Evolutionary conservation across 1,140 invertebrate species (phyloP).

Genomic region (Drosophila simulans): DNA sequence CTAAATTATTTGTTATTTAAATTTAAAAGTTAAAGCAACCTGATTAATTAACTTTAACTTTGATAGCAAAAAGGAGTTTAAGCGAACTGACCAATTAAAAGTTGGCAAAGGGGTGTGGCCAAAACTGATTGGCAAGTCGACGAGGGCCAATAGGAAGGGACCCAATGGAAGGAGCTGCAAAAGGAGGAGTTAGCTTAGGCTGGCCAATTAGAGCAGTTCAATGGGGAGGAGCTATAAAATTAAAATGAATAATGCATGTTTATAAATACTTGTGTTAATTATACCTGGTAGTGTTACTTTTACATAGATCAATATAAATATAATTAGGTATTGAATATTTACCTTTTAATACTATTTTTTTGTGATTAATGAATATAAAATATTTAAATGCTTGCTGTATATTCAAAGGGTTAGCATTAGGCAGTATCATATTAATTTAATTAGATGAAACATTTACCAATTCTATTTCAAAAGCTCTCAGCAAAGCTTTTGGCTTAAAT

Average conservation of each 20-base stretch:
- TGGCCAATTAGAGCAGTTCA: not conserved
- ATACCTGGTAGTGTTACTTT: not conserved
- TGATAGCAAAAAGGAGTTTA: not conserved
- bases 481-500: constrained; percentile 1
- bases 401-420: too few species aligned
- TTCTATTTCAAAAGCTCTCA: constrained; percentile 2
- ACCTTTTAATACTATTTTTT: not conserved
- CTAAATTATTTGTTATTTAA: too few species aligned
- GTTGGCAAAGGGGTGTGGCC: not conserved
- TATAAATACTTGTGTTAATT: not conserved
- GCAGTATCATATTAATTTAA: too few species aligned
- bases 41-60: not conserved
- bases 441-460: not conserved
- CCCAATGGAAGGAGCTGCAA: not conserved
- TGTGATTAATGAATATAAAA: not conserved
- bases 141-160: not conserved
- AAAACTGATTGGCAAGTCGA: not conserved
- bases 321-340: not conserved
- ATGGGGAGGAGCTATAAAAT: too few species aligned
- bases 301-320: not conserved
- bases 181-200: not conserved
- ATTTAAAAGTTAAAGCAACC: too few species aligned
- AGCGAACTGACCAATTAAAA: not conserved
- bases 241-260: too few species aligned
- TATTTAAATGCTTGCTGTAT: not conserved